Base-by-base conservation (phyloP, 2,888 invertebrate genomes). In the Masnerella sp. region DNA sequence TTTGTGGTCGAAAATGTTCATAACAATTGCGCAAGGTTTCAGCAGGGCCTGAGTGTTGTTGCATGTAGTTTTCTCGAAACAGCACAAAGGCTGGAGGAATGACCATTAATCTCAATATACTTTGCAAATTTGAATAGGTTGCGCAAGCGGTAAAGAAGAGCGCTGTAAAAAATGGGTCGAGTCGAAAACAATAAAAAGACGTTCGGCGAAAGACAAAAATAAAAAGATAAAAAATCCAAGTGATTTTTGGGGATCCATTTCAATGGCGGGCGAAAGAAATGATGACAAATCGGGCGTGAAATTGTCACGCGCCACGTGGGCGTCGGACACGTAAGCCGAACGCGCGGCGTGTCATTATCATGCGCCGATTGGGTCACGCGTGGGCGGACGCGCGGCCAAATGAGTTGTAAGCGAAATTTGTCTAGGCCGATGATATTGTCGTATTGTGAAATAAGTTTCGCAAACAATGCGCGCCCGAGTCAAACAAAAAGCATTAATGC, bases 341-440 rank as follows among this genome's bases (percentile, higher is more conserved):
- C 64, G 52, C 52, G 61, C 62, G 61, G 69, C 58, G 69, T 74
- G 69, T 69, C 74, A 74, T 74, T 74, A 74, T 65, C 74, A 74
- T 69, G 69, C 69, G 68, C 18, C 52, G 74, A 74, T 74, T 69
- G 74, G 69, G 74, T 65, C 69, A 69, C 59, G 54, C 38, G 74
- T 74, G 52, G 68, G 74, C 52, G 74, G 72, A 65, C 72, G 72
- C 28, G 40, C 64, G 54, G 36, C 59, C 58, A 64, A 65, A 59
- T 65, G 59, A 58, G 28, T 64, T 58, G 59, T 71, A 64, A 71
- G 71, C 71, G 47, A 59, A 65, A 65, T 71, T 64, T 59, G 65
- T 65, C 59, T 71, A 71, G 69, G 36, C 7, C 51, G 68, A 68
- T 59, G 59, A 68, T 56, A 68, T 68, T 68, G 68, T 68, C 68